phyloP scores from a whole-genome alignment of 2,888 invertebrate species.

The Cyclophora albipunctata region DNA sequence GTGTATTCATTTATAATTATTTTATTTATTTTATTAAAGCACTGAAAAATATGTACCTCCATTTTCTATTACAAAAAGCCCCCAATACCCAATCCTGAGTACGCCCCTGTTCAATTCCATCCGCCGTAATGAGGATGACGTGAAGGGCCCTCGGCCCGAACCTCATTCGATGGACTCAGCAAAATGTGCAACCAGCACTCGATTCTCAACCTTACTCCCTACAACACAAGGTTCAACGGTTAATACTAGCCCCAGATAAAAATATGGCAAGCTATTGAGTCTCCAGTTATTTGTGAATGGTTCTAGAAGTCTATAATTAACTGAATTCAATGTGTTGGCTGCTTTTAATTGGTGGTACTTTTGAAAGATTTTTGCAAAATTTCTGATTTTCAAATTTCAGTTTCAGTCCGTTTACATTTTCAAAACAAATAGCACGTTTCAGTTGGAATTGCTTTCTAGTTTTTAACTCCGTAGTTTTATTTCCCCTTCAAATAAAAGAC shows the following conservation, averaged over 20 bases:
- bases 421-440: too few relatives aligned
- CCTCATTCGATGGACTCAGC: slow-evolving; percentile 14
- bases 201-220: slow-evolving; percentile 4
- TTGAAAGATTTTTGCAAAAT: background rate
- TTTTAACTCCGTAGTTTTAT: too few relatives aligned
- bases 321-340: background rate
- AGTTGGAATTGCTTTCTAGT: too few relatives aligned
- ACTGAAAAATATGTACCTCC: too few relatives aligned
- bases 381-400: too few relatives aligned
- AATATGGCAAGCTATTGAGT: too few relatives aligned
- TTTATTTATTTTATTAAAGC: too few relatives aligned
- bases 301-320: too few relatives aligned
- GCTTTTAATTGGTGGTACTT: background rate
- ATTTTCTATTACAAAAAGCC: background rate
- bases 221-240: background rate
- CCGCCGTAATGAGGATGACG: slow-evolving; percentile 22
- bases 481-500: too few relatives aligned
- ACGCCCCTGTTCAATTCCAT: slow-evolving; percentile 4
- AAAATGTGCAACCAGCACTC: slow-evolving; percentile 13
- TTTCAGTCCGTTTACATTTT: too few relatives aligned
- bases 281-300: too few relatives aligned
- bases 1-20: too few relatives aligned
- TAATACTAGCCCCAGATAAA: background rate
- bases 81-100: background rate
- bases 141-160: slow-evolving; percentile 17